Conservation (phyloP, 2,113 vertebrate species). For the Perccottus glenii region DNA sequence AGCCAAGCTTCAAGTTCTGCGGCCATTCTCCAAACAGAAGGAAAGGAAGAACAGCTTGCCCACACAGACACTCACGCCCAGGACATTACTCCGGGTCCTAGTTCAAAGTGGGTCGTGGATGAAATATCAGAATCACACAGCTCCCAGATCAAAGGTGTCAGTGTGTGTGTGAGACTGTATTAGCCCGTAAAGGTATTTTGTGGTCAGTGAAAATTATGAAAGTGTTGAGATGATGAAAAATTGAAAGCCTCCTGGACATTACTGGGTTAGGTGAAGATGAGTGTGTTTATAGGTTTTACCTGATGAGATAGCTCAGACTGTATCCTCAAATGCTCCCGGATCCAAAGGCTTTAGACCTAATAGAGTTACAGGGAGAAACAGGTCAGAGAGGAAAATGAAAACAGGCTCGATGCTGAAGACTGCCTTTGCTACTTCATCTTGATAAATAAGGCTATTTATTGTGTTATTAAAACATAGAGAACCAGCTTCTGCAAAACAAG, state of each 20-base stretch:
- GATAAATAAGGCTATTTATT: not conserved
- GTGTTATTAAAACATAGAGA: not conserved
- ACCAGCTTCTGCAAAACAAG: not conserved
- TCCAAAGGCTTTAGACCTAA: not conserved
- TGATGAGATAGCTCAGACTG: constrained; percentile 36
- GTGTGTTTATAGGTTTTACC: constrained; percentile 34
- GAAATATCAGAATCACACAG: constrained; percentile 44
- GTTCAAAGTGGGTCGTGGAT: constrained; percentile 69
- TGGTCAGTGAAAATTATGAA: constrained; percentile 47
- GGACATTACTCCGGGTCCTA: constrained; percentile 49
- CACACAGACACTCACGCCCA: constrained; percentile 56
- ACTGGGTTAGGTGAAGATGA: constrained; percentile 28
- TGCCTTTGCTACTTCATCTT: not conserved
- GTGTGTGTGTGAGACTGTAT: constrained; percentile 9
- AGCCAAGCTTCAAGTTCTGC: constrained; percentile 55
- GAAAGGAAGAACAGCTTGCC: constrained; percentile 66
- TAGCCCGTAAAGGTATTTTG: constrained; percentile 35
- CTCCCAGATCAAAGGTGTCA: constrained; percentile 42
- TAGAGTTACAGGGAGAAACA: constrained; percentile 5
- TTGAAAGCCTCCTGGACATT: constrained; percentile 42
- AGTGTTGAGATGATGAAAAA: constrained; percentile 40
- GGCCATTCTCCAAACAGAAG: constrained; percentile 61
- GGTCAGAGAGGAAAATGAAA: constrained; percentile 2
- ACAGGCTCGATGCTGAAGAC: too few species aligned
- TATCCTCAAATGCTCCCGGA: constrained; percentile 35